A percentile compares a stretch with the other conserved stretches of the same genome.
These are phyloP conservation scores for Sipha flava DNA, from an alignment of 1,140 invertebrate genomes.

Conservation along the genomic window DNA sequence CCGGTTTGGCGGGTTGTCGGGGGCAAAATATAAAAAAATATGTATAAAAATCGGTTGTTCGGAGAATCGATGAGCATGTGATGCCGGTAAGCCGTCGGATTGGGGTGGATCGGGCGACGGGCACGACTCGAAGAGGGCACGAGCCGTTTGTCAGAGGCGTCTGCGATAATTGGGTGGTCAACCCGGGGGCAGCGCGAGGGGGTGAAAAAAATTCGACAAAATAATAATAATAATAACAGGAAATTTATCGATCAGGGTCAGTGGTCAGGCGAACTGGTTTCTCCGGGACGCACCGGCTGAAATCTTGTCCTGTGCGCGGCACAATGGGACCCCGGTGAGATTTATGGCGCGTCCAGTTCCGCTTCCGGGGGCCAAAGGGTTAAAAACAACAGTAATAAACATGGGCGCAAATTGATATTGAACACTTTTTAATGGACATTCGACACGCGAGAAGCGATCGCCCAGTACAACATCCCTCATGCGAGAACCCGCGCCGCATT, in stretches of 20 bases:
- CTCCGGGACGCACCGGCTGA: background rate
- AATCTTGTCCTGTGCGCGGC: background rate
- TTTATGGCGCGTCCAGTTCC: slow-evolving; percentile 22
- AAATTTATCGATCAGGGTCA: slow-evolving; percentile 18
- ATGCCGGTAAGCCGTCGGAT: background rate
- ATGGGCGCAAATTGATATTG: slow-evolving; percentile 28
- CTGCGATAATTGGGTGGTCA: slow-evolving; percentile 26
- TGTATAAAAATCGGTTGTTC: background rate
- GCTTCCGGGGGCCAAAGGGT: slow-evolving; percentile 14
- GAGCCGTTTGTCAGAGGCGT: slow-evolving; percentile 17
- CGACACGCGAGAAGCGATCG: background rate
- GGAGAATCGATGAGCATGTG: too few species aligned
- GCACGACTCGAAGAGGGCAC: background rate
- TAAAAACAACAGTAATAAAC: slow-evolving; percentile 9
- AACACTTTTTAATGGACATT: slow-evolving; percentile 26
- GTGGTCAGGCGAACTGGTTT: background rate
- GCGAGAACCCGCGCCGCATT: too few species aligned
- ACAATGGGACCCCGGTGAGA: background rate
- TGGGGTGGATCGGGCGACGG: background rate
- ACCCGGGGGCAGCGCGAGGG: background rate
- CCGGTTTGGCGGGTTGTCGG: background rate
- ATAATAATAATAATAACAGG: background rate
- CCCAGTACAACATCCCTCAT: too few species aligned
- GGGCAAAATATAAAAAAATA: background rate
- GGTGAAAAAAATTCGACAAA: background rate